Base-by-base conservation (phyloP, 2,888 invertebrate species). In the Meganola albula region DNA sequence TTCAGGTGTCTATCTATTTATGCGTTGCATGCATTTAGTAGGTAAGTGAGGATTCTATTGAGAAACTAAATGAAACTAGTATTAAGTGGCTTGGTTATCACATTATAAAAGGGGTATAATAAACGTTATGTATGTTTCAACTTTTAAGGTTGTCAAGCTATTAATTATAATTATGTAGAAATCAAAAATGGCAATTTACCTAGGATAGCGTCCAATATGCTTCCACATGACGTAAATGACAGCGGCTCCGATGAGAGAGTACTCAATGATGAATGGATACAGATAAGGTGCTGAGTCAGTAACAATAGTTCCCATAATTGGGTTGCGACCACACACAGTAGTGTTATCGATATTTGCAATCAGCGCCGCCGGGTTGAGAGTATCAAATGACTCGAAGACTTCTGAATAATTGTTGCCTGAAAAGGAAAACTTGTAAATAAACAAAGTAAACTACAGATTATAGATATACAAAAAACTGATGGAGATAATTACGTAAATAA, bases 191-290 rank as follows among this genome's bases (percentile, higher is more conserved):
- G n/a, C 37, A 59, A 63, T 55, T 82, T 80, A 92, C 89, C 93
- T 92, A 29, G 96, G 93, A 79, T 94, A 92, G 67, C 94, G 91
- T 36, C 96, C 96, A 73, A 96, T 96, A 68, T 95, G 95, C 69
- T 94, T 93, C 97, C 97, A 98, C 95, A 97, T 97, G 31, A 97
- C 94, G 73, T 96, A 97, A 60, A 97, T 92, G 22, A 98, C 97
- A 30, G 97, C 96, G 28, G 97, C 96, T 10, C 97, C 97, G 63
- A 98, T 96, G 47, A 98, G 86, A 43, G 97, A 96, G 82, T 98
- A 98, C 72, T 98, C 96, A 61, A 98, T 95, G 63, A 97, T 96
- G 78, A 97, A 97, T 1, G 98, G 98, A 80, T 95, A 98, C 29
- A 98, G 88, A 74, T 96, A 98, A 1, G 98, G 98, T 6, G 97